These are phyloP conservation scores for Morus bassanus DNA, from an alignment of 2,797 vertebrate genomes.

Conservation along the genomic window DNA sequence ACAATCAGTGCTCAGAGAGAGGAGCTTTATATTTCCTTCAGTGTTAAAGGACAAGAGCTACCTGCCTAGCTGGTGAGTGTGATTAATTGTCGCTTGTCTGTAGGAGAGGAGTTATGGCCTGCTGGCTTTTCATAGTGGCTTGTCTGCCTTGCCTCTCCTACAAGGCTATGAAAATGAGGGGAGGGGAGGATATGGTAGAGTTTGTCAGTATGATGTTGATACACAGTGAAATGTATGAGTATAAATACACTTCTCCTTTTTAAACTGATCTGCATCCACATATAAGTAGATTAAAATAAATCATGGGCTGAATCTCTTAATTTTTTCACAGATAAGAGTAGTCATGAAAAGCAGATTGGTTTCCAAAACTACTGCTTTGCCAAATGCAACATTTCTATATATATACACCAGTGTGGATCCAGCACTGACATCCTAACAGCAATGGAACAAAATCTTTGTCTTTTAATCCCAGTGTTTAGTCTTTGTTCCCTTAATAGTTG, in stretches of 20 bases:
- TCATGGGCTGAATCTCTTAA: neutral
- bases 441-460: neutral
- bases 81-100: slow-evolving; percentile 55
- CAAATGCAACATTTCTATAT: neutral
- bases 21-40: slow-evolving; percentile 20
- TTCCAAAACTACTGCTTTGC: slow-evolving; percentile 13
- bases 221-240: neutral
- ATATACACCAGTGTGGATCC: neutral
- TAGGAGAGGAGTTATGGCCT: slow-evolving; percentile 44
- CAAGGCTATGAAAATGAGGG: neutral
- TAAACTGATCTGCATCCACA: neutral
- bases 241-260: neutral
- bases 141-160: slow-evolving; percentile 22
- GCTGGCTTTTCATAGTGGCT: slow-evolving; percentile 20
- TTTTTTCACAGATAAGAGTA: neutral
- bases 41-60: slow-evolving; percentile 49
- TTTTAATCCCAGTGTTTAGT: neutral
- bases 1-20: slow-evolving; percentile 1
- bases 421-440: neutral
- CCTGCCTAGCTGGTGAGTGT: slow-evolving; percentile 7
- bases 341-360: neutral
- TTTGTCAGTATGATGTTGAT: neutral
- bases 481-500: neutral
- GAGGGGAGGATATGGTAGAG: neutral
- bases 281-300: slow-evolving; percentile 27